Conservation (phyloP, 2,113 vertebrate species). For the Rutilus rutilus region DNA sequence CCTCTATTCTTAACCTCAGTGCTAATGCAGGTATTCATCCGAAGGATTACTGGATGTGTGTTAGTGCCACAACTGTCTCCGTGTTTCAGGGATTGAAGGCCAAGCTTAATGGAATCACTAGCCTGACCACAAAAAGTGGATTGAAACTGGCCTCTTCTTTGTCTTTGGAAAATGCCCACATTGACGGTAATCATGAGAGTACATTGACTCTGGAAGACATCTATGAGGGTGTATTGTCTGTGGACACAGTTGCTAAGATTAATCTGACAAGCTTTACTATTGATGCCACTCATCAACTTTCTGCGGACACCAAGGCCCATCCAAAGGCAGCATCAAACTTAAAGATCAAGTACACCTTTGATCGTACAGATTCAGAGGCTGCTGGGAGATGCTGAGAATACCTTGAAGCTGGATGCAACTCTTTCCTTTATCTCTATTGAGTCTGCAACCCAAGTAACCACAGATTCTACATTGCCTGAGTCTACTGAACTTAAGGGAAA, state of each 20-base stretch:
- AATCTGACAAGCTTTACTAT: constrained; percentile 72
- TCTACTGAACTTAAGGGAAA: constrained; percentile 73
- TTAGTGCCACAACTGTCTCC: constrained; percentile 83
- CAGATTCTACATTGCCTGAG: constrained; percentile 73
- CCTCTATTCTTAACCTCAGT: constrained; percentile 83
- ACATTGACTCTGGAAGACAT: constrained; percentile 80
- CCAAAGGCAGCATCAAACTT: constrained; percentile 77
- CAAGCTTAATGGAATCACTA: constrained; percentile 86
- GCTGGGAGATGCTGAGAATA: constrained; percentile 76
- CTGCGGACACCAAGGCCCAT: constrained; percentile 81
- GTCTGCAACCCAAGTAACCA: constrained; percentile 71
- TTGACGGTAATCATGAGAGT: constrained; percentile 83
- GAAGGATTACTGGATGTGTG: constrained; percentile 82
- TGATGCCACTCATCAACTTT: constrained; percentile 83
- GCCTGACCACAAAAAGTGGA: constrained; percentile 83
- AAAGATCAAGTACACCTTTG: constrained; percentile 77
- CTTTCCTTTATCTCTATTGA: constrained; percentile 82
- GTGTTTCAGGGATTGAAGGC: constrained; percentile 80
- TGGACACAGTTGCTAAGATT: constrained; percentile 76
- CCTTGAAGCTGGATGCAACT: constrained; percentile 79
- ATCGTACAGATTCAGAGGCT: constrained; percentile 69
- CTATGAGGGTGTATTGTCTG: constrained; percentile 71
- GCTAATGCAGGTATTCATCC: constrained; percentile 80
- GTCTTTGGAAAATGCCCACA: constrained; percentile 79
- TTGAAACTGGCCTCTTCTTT: constrained; percentile 86